These are phyloP conservation scores for Dendrocincla fuliginosa DNA, from an alignment of 2,797 vertebrate genomes.

Conservation along the genomic window DNA sequence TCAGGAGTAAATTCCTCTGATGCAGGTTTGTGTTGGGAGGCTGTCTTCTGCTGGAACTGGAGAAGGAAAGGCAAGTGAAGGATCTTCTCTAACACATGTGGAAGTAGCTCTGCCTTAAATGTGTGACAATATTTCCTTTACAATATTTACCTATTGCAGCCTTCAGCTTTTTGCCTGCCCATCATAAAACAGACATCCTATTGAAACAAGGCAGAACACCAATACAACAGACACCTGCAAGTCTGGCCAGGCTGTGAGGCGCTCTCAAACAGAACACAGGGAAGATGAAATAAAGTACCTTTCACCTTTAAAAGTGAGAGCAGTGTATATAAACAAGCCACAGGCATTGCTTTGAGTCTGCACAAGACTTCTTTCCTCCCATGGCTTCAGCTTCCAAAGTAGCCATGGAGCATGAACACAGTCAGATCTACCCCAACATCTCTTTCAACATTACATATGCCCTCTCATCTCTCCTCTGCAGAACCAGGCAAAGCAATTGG, in stretches of 20 bases:
- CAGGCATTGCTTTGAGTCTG: rapidly evolving
- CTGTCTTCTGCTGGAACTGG: background rate
- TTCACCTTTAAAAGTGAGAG: background rate
- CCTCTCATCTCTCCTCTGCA: background rate
- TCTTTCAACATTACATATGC: background rate
- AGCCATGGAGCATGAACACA: background rate
- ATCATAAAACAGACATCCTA: background rate
- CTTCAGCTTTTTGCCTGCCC: background rate
- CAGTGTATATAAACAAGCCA: background rate
- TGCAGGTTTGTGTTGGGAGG: background rate
- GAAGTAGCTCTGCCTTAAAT: background rate
- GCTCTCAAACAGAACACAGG: rapidly evolving
- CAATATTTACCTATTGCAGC: background rate
- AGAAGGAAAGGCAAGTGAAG: background rate
- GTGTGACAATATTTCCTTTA: background rate
- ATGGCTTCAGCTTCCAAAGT: background rate
- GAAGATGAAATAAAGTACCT: background rate
- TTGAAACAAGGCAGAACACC: background rate
- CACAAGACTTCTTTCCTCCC: background rate
- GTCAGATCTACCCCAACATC: rapidly evolving
- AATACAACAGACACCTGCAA: background rate
- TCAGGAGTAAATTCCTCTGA: background rate
- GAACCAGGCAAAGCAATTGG: background rate
- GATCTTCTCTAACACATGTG: background rate
- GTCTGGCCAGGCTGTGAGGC: background rate